Evolutionary conservation across 2,797 vertebrate species (phyloP).

Genomic region (Eupleurogrammus muticus): DNA sequence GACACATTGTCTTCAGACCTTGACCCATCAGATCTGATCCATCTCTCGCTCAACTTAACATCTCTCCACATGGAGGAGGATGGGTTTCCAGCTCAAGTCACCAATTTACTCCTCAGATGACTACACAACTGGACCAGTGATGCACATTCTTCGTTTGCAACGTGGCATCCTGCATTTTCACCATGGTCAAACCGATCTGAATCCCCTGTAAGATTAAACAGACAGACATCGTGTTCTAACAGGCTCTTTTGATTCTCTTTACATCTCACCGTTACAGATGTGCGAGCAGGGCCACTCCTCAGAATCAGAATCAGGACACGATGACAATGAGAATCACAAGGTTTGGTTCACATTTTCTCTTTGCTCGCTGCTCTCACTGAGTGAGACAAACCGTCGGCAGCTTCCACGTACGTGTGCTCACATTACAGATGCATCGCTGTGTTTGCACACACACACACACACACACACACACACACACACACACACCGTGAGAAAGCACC

Average conservation of each 20-base stretch:
- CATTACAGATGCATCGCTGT: neutral
- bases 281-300: neutral
- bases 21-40: slow-evolving; percentile 4
- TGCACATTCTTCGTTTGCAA: too few relatives aligned
- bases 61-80: slow-evolving; percentile 31
- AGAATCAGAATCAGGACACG: neutral
- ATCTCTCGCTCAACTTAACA: slow-evolving; percentile 32
- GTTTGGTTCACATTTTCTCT: neutral
- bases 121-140: neutral
- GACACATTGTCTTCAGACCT: neutral
- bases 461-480: too few relatives aligned
- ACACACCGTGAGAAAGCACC: too few relatives aligned
- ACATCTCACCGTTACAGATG: neutral
- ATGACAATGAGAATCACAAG: neutral
- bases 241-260: neutral
- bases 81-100: neutral
- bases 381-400: neutral
- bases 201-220: too few relatives aligned
- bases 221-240: too few relatives aligned
- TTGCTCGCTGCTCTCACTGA: neutral
- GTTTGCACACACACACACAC: too few relatives aligned
- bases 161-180: too few relatives aligned
- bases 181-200: too few relatives aligned
- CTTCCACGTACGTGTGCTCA: neutral
- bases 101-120: neutral